Evolutionary conservation across 2,888 invertebrate genomes (phyloP).

Genomic region (Lepidochrysops patricia): DNA sequence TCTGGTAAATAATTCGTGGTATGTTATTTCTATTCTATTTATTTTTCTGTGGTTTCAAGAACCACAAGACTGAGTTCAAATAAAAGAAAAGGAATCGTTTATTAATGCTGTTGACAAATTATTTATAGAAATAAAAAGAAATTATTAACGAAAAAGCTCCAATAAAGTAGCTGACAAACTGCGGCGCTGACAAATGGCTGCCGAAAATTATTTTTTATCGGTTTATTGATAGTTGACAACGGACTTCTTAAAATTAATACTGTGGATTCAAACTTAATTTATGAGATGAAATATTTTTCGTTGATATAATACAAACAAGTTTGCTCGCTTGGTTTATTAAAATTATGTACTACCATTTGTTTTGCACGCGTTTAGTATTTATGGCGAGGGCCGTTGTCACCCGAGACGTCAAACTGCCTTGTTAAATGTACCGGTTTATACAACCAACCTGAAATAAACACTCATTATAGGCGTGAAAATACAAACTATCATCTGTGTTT

Average conservation of each 20-base stretch:
- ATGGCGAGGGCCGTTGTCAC: constrained; percentile 46
- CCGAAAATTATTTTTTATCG: not conserved
- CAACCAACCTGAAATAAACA: constrained; percentile 26
- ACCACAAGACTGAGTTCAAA: no score
- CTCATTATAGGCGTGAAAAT: constrained; percentile 31
- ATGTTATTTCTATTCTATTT: no score
- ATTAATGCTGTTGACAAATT: no score
- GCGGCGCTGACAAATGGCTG: not conserved
- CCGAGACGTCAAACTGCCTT: constrained; percentile 30
- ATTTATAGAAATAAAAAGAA: no score
- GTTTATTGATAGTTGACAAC: not conserved
- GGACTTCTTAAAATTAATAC: not conserved
- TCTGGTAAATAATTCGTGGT: no score
- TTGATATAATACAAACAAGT: not conserved
- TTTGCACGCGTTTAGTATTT: constrained; percentile 35
- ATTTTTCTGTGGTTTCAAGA: no score
- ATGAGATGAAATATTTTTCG: not conserved
- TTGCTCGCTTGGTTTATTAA: constrained; percentile 8
- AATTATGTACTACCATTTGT: constrained; percentile 28
- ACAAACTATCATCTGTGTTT: constrained; percentile 23
- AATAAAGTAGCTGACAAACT: not conserved
- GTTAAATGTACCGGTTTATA: constrained; percentile 43
- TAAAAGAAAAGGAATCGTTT: no score
- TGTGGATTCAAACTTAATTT: not conserved
- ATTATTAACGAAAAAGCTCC: not conserved